Base-by-base conservation (phyloP, 2,888 invertebrate genomes). In the Lysandra bellargus region DNA sequence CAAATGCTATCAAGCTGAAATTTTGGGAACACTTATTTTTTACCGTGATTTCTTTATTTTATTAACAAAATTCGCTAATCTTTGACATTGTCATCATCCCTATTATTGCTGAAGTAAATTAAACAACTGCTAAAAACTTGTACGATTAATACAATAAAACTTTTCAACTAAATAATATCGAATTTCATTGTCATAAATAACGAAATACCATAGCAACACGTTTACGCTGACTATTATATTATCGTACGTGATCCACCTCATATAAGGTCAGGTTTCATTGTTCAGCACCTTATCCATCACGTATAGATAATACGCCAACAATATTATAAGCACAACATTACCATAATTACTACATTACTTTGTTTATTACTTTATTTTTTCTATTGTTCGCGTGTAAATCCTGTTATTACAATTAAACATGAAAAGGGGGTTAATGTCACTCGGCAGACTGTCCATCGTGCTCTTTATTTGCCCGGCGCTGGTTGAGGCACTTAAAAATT, bases 161-260 rank as follows among this genome's bases (percentile, higher is more conserved):
- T 30, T 64, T 23, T 3, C 23, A 64, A 64, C 61, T 9, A 30
- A 64, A 30, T 64, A 30, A 9, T 64, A 64, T 64, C 30, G 6
- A 30, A 30, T 64, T 64, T 64, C 64, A 64, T 64, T 30, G 33
- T 69, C 2, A 69, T 69, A 69, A 4, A 69, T 69, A 69, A 37
- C 6, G 33, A 40, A 76, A 30, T 57, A 69, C 77, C 79, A 49
- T 76, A 69, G 69, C 77, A 77, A 77, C 74, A 61, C n/a, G 61
- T 76, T 53, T 53, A 75, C 57, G 53, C 57, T 33, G n/a, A 53
- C 57, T 33, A 79, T 79, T 33, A 69, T n/a, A 49, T 30, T n/a
- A 49, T 30, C 2, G 80, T 80, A 80, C 80, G 80, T 80, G 80
- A 80, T 80, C 44, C 61, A 49, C 61, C 64, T 79, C 76, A 17